Percentiles rank a stretch among this genome's conserved stretches.
phyloP scores from a whole-genome alignment of 2,888 invertebrate species.

The Cactoblastis cactorum region DNA sequence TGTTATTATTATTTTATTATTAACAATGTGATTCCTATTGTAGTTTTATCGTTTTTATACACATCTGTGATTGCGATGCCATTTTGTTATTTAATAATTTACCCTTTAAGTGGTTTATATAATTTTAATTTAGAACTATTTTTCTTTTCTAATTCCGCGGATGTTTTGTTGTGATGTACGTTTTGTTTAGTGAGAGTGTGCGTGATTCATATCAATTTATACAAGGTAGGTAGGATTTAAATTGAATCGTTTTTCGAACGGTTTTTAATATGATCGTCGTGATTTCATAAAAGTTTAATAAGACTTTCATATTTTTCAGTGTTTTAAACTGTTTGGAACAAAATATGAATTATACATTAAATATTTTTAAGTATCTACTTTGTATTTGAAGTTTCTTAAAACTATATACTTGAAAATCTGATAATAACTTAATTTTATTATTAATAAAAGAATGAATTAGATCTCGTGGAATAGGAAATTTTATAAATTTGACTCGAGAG shows the following conservation, averaged over 20 bases:
- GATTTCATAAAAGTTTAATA: neutral
- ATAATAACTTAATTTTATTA: too few species aligned
- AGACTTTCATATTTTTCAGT: neutral
- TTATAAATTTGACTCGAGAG: neutral
- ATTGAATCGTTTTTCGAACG: neutral
- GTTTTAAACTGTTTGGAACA: neutral
- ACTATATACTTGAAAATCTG: neutral
- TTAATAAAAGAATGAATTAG: neutral
- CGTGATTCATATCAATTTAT: conserved; percentile 16
- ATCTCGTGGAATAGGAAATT: neutral
- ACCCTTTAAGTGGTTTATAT: conserved; percentile 53
- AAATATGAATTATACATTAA: neutral
- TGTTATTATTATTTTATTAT: conserved; percentile 50
- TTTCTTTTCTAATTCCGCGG: conserved; percentile 22
- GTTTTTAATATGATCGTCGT: neutral
- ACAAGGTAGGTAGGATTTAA: conserved; percentile 2
- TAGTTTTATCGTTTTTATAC: conserved; percentile 56
- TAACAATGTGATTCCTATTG: conserved; percentile 60
- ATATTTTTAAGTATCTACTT: neutral
- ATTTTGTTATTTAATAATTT: conserved; percentile 46
- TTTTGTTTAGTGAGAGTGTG: conserved; percentile 28
- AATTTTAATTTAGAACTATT: conserved; percentile 47
- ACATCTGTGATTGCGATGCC: conserved; percentile 71
- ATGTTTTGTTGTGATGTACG: conserved; percentile 31
- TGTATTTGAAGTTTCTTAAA: neutral